Evolutionary conservation across 2,888 invertebrate genomes (phyloP).

Genomic region (Seira musarum): DNA sequence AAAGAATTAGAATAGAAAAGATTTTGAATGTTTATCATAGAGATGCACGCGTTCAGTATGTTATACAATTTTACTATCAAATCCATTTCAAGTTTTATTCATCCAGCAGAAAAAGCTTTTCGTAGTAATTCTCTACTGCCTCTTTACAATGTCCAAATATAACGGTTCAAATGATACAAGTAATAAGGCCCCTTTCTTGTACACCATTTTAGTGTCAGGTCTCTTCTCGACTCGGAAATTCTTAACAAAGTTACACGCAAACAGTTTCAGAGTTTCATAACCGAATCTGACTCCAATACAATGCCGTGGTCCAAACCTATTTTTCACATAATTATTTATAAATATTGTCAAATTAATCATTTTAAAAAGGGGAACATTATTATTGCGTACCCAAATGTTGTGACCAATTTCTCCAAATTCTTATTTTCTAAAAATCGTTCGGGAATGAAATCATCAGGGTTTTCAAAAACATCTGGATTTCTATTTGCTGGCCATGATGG

Average conservation of each 20-base stretch:
- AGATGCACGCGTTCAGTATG: too few species aligned
- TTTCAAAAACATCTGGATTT: conserved; percentile 62
- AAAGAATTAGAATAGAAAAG: too few species aligned
- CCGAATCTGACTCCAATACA: conserved; percentile 55
- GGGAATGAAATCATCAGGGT: conserved; percentile 62
- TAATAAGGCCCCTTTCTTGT: conserved; percentile 50
- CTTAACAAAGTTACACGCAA: conserved; percentile 52
- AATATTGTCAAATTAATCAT: background rate
- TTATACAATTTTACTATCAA: too few species aligned
- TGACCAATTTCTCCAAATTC: conserved; percentile 45
- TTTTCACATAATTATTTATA: background rate
- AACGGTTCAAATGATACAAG: conserved; percentile 59
- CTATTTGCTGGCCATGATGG: conserved; percentile 61
- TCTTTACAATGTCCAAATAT: conserved; percentile 57
- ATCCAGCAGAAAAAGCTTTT: too few species aligned
- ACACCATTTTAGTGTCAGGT: conserved; percentile 60
- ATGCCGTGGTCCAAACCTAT: background rate
- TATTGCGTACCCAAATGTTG: conserved; percentile 58
- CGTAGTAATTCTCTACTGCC: conserved; percentile 42
- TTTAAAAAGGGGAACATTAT: conserved; percentile 44
- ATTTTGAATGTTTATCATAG: too few species aligned
- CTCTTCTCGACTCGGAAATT: conserved; percentile 56
- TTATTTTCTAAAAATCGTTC: conserved; percentile 65
- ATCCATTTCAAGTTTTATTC: too few species aligned
- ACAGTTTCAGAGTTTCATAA: conserved; percentile 64